A percentile compares a stretch with the other conserved stretches of the same genome.
phyloP scores from a whole-genome alignment of 1,140 invertebrate species.

The Heliconius hermathena region DNA sequence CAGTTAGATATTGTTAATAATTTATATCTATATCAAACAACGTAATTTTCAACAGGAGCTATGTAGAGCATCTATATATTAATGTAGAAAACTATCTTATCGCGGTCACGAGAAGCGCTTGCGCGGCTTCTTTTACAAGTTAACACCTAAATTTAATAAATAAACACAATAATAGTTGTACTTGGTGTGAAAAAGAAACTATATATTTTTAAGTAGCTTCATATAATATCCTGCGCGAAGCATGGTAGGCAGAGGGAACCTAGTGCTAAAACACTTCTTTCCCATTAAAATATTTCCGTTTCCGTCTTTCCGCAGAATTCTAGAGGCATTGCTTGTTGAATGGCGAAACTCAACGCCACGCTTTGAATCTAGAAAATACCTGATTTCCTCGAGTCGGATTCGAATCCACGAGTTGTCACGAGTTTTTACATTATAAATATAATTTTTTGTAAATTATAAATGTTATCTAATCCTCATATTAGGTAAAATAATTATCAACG shows the following conservation, averaged over 20 bases:
- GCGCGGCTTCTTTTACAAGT: constrained; percentile 34
- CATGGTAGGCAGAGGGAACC: too few relatives aligned
- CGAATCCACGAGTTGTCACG: too few relatives aligned
- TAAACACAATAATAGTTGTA: neutral
- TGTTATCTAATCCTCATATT: constrained; percentile 71
- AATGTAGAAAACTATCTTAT: neutral
- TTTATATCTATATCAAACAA: neutral
- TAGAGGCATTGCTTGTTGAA: too few relatives aligned
- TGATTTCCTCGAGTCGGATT: too few relatives aligned
- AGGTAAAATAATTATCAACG: constrained; percentile 72
- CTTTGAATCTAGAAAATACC: too few relatives aligned
- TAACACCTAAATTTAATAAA: constrained; percentile 36
- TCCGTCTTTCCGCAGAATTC: too few relatives aligned
- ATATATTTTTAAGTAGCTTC: neutral
- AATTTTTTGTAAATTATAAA: constrained; percentile 61
- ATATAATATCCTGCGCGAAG: too few relatives aligned
- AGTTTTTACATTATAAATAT: too few relatives aligned
- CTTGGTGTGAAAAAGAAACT: neutral
- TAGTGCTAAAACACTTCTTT: too few relatives aligned
- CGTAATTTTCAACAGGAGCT: neutral
- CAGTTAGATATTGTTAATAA: neutral
- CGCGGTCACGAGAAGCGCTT: constrained; percentile 29
- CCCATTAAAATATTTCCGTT: too few relatives aligned
- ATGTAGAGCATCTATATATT: neutral
- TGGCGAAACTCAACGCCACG: too few relatives aligned